Evolutionary conservation across 2,888 invertebrate species (phyloP), one percentile per base, ranked within the genome.

Genomic region (Stenotaenia linearis): DNA sequence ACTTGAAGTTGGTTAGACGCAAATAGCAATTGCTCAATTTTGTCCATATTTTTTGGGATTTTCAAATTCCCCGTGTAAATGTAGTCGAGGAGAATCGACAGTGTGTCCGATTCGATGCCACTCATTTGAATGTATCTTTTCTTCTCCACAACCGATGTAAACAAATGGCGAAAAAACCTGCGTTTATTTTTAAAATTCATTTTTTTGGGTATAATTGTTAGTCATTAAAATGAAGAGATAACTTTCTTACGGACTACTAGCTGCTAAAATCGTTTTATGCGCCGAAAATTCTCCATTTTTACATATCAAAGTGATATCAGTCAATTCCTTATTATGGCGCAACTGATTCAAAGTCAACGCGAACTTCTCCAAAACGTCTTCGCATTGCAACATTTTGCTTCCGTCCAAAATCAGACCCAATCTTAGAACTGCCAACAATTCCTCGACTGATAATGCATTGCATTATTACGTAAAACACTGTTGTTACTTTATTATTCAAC

Each of bases 271-370:
- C 7, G 45, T 45, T 23, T 40, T 28, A 25, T 77, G 77, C 1
- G 45, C 77, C 3, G 35, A 40, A 35, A 77, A 77, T 45, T 77
- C 77, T 1, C 77, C 77, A 45, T 77, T 45, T 21, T 77, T 45
- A 28, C 40, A 40, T 23, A 77, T 45, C 25, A 77, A 10, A 23
- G 40, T 77, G 15, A 77, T 45, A 45, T 77, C 77, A 18, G 77
- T 77, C 15, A 77, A 77, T 23, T 77, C 77, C 18, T 77, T 77
- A 18, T 28, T 45, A 28, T 45, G 45, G 0, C 77, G 37, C 15
- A 77, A 40, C n/a, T 77, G 40, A n/a, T 77, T 40, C 15, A 77
- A 77, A 28, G 75, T 37, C 30, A 37, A 32, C 3, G 75, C 75
- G 35, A 32, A 75, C 30, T 37, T 75, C 23, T 37, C 75, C n/a